These are phyloP conservation scores for Amblyraja radiata DNA, from an alignment of 2,797 vertebrate genomes.

Conservation along the genomic window DNA sequence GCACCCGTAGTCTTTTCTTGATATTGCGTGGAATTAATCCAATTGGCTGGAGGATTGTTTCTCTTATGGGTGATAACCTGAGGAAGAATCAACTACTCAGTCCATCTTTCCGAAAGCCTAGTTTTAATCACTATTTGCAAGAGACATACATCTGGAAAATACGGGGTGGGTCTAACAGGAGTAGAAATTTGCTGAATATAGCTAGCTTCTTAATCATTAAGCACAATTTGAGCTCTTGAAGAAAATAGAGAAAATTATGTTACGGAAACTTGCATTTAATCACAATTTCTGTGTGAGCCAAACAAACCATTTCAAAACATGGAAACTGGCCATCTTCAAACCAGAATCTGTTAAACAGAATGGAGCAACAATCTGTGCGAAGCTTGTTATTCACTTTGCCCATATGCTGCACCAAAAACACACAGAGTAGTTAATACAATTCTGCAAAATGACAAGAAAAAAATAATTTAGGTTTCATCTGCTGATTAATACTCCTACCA, in stretches of 20 bases:
- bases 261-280: slow-evolving; percentile 3
- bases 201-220: neutral
- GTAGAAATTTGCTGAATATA: neutral
- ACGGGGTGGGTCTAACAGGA: too few species aligned
- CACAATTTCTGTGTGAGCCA: neutral
- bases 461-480: slow-evolving; percentile 15
- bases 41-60: neutral
- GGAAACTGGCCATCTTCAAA: slow-evolving; percentile 20
- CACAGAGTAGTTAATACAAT: neutral
- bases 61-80: neutral
- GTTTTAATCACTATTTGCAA: neutral
- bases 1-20: neutral
- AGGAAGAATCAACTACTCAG: too few species aligned
- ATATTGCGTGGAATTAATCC: neutral
- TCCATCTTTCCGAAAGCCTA: neutral
- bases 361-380: neutral
- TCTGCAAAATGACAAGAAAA: neutral
- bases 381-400: neutral
- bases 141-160: neutral
- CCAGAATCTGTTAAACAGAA: neutral
- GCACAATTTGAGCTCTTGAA: too few species aligned
- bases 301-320: neutral
- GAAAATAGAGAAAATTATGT: neutral
- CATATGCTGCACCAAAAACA: neutral
- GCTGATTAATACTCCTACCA: neutral